A percentile compares a stretch with the other conserved stretches of the same genome.
Conservation (phyloP, 2,797 vertebrate species). For the Furcifer pardalis region DNA sequence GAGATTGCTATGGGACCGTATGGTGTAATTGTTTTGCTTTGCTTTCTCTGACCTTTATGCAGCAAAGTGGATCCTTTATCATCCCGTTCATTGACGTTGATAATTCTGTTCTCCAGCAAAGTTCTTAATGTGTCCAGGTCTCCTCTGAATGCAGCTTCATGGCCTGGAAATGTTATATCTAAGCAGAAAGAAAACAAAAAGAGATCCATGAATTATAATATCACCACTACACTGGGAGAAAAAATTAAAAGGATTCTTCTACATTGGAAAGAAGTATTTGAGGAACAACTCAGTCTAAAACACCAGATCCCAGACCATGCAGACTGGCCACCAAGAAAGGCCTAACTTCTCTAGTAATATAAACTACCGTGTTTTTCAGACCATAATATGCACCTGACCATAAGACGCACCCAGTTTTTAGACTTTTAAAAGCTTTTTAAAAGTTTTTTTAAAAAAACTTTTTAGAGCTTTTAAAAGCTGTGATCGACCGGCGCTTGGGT, state of each 20-base stretch:
- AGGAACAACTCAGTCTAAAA: not conserved
- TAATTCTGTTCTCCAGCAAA: conserved; percentile 75
- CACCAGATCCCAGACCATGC: not conserved
- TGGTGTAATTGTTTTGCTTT: no score
- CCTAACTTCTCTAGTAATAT: not conserved
- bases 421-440: no score
- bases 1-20: no score
- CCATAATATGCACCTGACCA: no score
- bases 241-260: not conserved
- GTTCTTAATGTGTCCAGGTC: conserved; percentile 75
- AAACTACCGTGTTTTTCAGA: no score
- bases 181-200: conserved; percentile 52
- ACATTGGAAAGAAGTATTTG: not conserved
- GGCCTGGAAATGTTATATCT: conserved; percentile 81
- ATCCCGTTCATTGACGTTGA: conserved; percentile 81
- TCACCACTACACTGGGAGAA: not conserved
- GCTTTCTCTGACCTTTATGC: conserved; percentile 78
- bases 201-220: not conserved
- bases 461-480: no score
- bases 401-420: no score
- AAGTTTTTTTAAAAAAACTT: no score
- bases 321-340: not conserved
- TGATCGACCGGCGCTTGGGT: no score
- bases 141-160: conserved; percentile 76
- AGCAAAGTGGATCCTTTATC: conserved; percentile 77